Percentiles rank a stretch among this genome's conserved stretches.
Conservation (phyloP, 2,113 vertebrate genomes). For the Mellivora capensis region DNA sequence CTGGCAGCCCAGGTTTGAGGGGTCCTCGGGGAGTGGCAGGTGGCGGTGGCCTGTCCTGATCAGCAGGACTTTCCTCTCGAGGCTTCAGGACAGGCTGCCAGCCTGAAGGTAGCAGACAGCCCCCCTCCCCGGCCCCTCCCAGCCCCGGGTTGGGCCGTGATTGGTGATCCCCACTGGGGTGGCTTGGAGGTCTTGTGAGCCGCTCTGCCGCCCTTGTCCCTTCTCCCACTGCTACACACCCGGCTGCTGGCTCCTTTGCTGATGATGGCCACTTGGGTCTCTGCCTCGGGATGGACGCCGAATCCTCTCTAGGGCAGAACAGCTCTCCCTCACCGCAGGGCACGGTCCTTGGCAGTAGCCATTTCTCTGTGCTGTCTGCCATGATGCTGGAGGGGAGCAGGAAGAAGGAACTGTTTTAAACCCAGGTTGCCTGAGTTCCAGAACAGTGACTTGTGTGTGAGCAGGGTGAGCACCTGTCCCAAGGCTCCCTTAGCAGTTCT, state of each 20-base stretch:
- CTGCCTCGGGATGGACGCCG: neutral
- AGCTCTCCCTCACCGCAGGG: neutral
- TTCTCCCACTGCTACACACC: no score
- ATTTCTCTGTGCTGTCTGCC: neutral
- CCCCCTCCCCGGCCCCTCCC: no score
- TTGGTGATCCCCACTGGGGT: neutral
- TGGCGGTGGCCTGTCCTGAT: no score
- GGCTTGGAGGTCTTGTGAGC: neutral
- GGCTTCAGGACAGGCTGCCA: neutral
- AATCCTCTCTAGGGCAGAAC: neutral
- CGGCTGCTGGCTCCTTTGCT: neutral
- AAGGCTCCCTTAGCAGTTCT: neutral
- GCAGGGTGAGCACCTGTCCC: accelerated
- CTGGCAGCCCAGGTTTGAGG: neutral
- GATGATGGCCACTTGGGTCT: neutral
- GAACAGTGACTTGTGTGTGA: neutral
- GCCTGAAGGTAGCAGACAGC: neutral
- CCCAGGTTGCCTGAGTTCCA: neutral
- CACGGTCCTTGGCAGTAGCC: neutral
- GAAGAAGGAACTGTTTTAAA: neutral
- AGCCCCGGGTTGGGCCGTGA: accelerated
- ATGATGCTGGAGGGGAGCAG: neutral
- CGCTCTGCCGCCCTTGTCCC: no score
- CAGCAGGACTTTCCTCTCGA: neutral
- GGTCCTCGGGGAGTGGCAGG: neutral